Evolutionary conservation across 2,113 vertebrate genomes (phyloP).

Genomic region (Tachuris rubrigastra): DNA sequence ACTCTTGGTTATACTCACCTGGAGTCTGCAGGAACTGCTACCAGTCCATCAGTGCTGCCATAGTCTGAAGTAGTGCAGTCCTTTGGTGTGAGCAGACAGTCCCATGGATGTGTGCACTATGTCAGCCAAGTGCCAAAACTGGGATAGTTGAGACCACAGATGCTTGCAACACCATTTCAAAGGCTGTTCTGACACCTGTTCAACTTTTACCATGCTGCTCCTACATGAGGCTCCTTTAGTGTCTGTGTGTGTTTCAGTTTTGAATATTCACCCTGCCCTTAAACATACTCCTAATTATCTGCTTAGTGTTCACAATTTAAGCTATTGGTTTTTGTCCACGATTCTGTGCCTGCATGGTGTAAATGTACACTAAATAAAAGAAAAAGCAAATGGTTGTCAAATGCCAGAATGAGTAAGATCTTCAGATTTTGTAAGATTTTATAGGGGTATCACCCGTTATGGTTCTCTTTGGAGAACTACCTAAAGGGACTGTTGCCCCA

Average conservation of each 20-base stretch:
- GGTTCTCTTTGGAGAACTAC: neutral
- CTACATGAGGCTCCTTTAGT: neutral
- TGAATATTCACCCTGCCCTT: neutral
- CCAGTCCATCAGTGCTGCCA: too few relatives aligned
- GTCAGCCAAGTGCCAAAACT: accelerated
- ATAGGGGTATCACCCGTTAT: neutral
- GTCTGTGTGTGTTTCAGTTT: neutral
- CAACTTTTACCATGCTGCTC: neutral
- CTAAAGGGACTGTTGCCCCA: neutral
- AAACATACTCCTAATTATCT: neutral
- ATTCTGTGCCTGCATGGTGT: neutral
- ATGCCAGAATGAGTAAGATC: neutral
- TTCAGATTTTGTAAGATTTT: neutral
- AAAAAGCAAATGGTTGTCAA: neutral
- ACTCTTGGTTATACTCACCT: neutral
- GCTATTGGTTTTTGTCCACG: accelerated
- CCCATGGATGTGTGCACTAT: accelerated
- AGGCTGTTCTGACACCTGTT: neutral
- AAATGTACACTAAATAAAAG: neutral
- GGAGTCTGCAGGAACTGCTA: neutral
- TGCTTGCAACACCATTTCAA: neutral
- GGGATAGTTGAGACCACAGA: neutral
- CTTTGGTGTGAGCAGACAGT: neutral
- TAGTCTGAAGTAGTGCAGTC: neutral
- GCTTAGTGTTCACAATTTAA: neutral